Conservation (phyloP, 2,113 vertebrate species). For the Corythornis madagascariensis region DNA sequence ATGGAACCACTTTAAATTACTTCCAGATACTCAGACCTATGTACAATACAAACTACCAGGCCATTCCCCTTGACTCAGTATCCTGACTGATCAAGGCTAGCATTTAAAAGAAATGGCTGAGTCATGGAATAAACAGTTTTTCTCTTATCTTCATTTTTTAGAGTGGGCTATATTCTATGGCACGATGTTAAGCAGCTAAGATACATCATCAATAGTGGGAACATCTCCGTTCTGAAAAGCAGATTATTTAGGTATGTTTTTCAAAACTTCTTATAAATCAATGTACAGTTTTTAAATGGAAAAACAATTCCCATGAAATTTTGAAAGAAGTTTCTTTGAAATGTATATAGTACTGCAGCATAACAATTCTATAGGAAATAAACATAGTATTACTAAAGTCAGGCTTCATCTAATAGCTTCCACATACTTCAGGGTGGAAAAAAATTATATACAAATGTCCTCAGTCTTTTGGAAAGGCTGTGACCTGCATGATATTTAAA, state of each 20-base stretch:
- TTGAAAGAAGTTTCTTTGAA: conserved; percentile 8
- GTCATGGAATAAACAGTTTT: background rate
- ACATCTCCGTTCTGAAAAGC: background rate
- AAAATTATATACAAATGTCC: conserved; percentile 79
- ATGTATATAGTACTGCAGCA: background rate
- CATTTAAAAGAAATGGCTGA: conserved; percentile 40
- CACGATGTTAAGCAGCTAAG: conserved; percentile 39
- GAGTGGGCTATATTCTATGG: conserved; percentile 35
- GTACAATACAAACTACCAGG: background rate
- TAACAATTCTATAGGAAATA: conserved; percentile 25
- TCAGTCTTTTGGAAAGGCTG: conserved; percentile 76
- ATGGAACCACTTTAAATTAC: background rate
- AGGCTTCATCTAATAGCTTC: conserved; percentile 64
- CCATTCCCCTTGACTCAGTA: background rate
- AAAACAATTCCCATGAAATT: background rate
- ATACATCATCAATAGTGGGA: background rate
- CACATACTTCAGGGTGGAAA: conserved; percentile 49
- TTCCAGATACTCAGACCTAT: background rate
- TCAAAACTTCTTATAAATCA: background rate
- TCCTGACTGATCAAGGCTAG: background rate
- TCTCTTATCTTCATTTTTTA: conserved; percentile 15
- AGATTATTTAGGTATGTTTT: conserved; percentile 12
- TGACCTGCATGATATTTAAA: conserved; percentile 82
- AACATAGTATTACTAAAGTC: conserved; percentile 59
- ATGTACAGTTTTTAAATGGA: background rate